Percentiles rank a stretch among this genome's conserved stretches.
Conservation (phyloP, 1,140 invertebrate species). For the Hyles vespertilio region DNA sequence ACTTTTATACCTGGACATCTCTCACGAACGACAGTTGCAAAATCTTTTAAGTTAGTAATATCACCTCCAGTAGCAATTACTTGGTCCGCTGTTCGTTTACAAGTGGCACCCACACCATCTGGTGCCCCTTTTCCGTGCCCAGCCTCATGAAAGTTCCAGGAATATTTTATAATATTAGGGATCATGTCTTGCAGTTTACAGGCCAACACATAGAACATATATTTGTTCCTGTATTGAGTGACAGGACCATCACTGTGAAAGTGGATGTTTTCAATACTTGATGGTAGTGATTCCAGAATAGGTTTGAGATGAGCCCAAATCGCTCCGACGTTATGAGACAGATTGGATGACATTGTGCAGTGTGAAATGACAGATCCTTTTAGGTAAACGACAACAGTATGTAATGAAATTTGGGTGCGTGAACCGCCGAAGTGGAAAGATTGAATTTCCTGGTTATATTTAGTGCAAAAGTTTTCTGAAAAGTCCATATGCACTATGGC, state of each 20-base stretch:
- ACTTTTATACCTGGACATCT: constrained; percentile 24
- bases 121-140: constrained; percentile 16
- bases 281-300: constrained; percentile 8
- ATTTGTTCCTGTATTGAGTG: constrained; percentile 18
- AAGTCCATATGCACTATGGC: constrained; percentile 18
- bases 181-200: constrained; percentile 9
- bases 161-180: constrained; percentile 11
- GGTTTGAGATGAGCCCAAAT: constrained; percentile 18
- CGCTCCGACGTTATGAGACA: constrained; percentile 10
- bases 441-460: constrained; percentile 13
- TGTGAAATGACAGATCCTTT: constrained; percentile 2
- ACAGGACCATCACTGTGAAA: constrained; percentile 19
- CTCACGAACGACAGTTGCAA: constrained; percentile 24
- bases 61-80: constrained; percentile 24
- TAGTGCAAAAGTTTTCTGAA: constrained; percentile 13
- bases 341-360: constrained; percentile 11
- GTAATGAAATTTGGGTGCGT: constrained; percentile 12
- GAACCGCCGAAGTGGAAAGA: constrained; percentile 19
- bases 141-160: constrained; percentile 19
- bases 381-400: constrained; percentile 15
- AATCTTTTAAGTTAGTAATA: constrained; percentile 29
- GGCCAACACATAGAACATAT: constrained; percentile 12
- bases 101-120: constrained; percentile 19
- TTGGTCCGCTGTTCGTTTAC: constrained; percentile 21
- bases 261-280: constrained; percentile 14